Evolutionary conservation across 2,888 invertebrate species (phyloP).

Genomic region (Pristionchus exspectatus): DNA sequence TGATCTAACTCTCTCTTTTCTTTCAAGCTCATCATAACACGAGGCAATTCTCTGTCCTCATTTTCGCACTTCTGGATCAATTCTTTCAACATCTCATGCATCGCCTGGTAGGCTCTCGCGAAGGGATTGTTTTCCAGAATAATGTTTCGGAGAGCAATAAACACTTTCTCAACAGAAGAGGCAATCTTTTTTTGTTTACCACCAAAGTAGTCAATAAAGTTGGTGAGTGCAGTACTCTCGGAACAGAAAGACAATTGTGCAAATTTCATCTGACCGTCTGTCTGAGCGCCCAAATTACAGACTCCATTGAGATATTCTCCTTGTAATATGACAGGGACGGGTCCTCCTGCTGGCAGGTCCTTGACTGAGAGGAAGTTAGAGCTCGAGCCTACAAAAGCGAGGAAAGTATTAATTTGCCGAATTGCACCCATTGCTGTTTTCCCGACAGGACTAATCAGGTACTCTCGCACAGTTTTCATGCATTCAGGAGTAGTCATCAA

Average conservation of each 20-base stretch:
- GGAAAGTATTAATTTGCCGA: background rate
- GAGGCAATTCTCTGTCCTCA: background rate
- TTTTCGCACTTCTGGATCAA: background rate
- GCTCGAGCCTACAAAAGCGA: background rate
- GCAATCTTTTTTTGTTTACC: background rate
- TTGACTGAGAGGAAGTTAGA: background rate
- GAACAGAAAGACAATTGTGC: background rate
- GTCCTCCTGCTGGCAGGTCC: background rate
- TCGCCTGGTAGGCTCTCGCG: background rate
- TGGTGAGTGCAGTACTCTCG: background rate
- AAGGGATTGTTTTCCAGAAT: background rate
- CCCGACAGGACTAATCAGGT: background rate
- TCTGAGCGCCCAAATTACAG: background rate
- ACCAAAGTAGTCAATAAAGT: background rate
- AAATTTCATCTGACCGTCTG: background rate
- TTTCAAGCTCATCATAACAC: background rate
- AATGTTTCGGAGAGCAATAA: background rate
- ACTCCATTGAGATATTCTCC: constrained; percentile 1
- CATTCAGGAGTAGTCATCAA: background rate
- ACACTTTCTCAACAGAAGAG: background rate
- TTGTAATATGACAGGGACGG: background rate
- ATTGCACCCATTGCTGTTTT: background rate
- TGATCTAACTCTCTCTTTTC: background rate
- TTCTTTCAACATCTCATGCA: background rate
- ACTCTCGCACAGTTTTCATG: background rate